These are phyloP conservation scores for Xyliphius kryptos DNA, from an alignment of 2,113 vertebrate genomes.

Conservation along the genomic window DNA sequence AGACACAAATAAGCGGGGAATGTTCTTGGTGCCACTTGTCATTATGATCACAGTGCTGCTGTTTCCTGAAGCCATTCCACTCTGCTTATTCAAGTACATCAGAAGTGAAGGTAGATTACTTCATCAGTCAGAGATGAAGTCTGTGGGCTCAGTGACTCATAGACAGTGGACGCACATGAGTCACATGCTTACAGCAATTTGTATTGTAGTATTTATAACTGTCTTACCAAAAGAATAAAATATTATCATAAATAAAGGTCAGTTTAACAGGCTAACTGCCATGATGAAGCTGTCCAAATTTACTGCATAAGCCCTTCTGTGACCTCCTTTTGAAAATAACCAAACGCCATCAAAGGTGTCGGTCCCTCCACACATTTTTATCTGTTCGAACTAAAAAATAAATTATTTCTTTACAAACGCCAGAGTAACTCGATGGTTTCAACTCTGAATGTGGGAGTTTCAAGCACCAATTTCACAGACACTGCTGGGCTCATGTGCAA, in stretches of 20 bases:
- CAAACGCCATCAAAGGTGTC: too few relatives aligned
- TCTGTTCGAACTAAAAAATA: too few relatives aligned
- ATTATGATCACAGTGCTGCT: slow-evolving; percentile 43
- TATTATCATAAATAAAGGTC: background rate
- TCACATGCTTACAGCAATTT: slow-evolving; percentile 5
- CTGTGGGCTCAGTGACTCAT: slow-evolving; percentile 14
- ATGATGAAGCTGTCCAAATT: too few relatives aligned
- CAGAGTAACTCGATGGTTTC: too few relatives aligned
- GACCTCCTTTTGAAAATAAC: too few relatives aligned
- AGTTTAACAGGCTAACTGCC: slow-evolving; percentile 7
- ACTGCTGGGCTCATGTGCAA: too few relatives aligned
- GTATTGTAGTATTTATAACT: slow-evolving; percentile 14
- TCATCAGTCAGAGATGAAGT: slow-evolving; percentile 31
- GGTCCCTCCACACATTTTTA: too few relatives aligned
- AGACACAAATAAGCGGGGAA: slow-evolving; percentile 40
- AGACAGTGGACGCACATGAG: slow-evolving; percentile 7
- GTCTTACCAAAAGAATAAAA: slow-evolving; percentile 10
- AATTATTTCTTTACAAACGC: too few relatives aligned
- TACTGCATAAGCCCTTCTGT: too few relatives aligned
- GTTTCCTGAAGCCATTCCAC: too few relatives aligned
- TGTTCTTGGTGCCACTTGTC: slow-evolving; percentile 53
- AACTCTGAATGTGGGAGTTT: too few relatives aligned
- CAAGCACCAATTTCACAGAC: too few relatives aligned
- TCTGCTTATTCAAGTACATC: slow-evolving; percentile 46
- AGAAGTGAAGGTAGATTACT: slow-evolving; percentile 43